Percentiles rank a stretch among this genome's conserved stretches.
These are phyloP conservation scores for Belonocnema kinseyi DNA, from an alignment of 1,140 invertebrate genomes.

Conservation along the genomic window DNA sequence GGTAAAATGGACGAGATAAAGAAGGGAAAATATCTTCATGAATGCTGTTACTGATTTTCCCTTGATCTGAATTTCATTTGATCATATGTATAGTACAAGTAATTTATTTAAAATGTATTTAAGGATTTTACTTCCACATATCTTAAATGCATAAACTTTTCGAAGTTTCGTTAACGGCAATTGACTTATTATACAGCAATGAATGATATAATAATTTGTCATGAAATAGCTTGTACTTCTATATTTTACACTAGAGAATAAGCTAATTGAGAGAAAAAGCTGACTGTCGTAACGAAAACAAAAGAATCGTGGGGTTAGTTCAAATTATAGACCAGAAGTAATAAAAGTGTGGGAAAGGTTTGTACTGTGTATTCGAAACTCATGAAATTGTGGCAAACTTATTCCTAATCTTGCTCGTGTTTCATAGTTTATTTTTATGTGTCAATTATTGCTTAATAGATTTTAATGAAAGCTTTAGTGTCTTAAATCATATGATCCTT, in stretches of 20 bases:
- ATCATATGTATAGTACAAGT: no score
- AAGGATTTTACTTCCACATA: no score
- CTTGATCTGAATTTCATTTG: no score
- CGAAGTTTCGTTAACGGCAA: no score
- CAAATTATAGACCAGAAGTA: conserved; percentile 19
- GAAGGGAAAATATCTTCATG: no score
- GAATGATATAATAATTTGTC: background rate
- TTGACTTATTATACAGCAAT: background rate
- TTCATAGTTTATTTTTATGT: background rate
- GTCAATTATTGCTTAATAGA: background rate
- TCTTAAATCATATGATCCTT: background rate
- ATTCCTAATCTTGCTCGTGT: background rate
- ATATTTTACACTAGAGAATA: background rate
- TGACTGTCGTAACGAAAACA: conserved; percentile 1
- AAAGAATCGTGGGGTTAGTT: conserved; percentile 13
- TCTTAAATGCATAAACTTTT: no score
- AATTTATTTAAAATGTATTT: no score
- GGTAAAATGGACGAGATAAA: no score
- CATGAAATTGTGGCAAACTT: background rate
- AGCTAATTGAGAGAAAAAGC: background rate
- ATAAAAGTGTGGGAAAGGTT: conserved; percentile 16
- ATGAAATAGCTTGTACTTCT: background rate
- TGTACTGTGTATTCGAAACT: background rate
- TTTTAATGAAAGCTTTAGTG: background rate
- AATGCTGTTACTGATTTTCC: no score